A percentile compares a stretch with the other conserved stretches of the same genome.
These are phyloP conservation scores for Procavia capensis DNA, from an alignment of 2,113 vertebrate species.

Conservation along the genomic window DNA sequence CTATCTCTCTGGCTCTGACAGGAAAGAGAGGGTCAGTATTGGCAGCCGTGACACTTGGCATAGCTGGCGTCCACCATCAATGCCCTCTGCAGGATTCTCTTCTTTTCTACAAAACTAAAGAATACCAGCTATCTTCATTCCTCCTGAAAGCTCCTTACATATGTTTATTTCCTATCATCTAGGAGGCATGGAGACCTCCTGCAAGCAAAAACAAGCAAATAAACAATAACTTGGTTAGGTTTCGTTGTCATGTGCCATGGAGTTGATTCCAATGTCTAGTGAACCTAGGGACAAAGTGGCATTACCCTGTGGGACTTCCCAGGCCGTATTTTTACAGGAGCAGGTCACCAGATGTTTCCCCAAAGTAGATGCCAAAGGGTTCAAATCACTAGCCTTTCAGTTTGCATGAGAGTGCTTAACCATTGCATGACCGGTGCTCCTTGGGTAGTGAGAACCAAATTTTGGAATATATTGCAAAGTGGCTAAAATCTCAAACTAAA, in stretches of 20 bases:
- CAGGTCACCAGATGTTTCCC: background rate
- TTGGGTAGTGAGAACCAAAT: background rate
- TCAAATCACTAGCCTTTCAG: background rate
- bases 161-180: background rate
- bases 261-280: too few species aligned
- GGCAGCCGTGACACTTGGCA: background rate
- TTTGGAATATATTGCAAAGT: slow-evolving; percentile 2
- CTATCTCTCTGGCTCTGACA: slow-evolving; percentile 15
- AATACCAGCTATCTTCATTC: background rate
- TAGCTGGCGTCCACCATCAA: background rate
- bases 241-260: too few species aligned
- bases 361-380: background rate
- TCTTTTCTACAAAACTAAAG: slow-evolving; percentile 18
- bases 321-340: too few species aligned
- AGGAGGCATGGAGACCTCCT: background rate
- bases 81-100: background rate
- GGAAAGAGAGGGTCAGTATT: slow-evolving; percentile 1
- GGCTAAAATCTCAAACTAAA: slow-evolving; percentile 38
- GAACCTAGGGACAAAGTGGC: too few species aligned
- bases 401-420: background rate
- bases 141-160: slow-evolving; percentile 29
- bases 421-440: background rate
- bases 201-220: background rate
- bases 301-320: too few species aligned
- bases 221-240: background rate